Evolutionary conservation across 2,797 vertebrate genomes (phyloP).

Genomic region (Centroberyx gerrardi): DNA sequence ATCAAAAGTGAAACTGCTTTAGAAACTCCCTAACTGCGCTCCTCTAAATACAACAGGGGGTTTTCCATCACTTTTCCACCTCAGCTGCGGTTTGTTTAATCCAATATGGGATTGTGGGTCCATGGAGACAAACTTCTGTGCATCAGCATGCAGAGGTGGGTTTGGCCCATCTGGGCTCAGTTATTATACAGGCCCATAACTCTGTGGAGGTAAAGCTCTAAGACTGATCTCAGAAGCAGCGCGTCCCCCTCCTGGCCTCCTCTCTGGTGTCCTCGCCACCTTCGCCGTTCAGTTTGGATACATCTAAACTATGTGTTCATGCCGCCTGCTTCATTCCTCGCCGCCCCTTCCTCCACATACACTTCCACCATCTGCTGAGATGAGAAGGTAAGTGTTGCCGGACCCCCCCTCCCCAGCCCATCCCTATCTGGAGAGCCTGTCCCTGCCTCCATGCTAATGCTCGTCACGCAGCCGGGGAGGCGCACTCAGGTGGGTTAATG

Average conservation of each 20-base stretch:
- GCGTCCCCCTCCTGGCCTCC: constrained; percentile 37
- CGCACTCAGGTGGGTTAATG: constrained; percentile 64
- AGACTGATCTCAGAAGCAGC: constrained; percentile 40
- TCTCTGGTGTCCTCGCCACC: constrained; percentile 50
- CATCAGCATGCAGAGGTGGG: constrained; percentile 65
- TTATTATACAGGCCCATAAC: constrained; percentile 59
- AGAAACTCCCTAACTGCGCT: constrained; percentile 41
- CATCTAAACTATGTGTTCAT: constrained; percentile 47
- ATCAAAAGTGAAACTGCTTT: constrained; percentile 64
- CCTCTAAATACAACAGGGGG: constrained; percentile 49
- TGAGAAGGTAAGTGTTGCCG: constrained; percentile 24
- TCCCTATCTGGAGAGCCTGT: constrained; percentile 23
- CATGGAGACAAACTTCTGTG: constrained; percentile 44
- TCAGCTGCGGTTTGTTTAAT: constrained; percentile 62
- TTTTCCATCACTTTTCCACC: constrained; percentile 43
- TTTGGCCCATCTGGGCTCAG: constrained; percentile 62
- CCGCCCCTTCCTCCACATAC: background rate
- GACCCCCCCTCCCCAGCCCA: constrained; percentile 14
- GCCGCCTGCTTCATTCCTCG: background rate
- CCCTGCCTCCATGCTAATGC: constrained; percentile 51
- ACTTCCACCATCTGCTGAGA: constrained; percentile 48
- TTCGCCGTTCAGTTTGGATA: constrained; percentile 31
- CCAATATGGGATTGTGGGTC: constrained; percentile 55
- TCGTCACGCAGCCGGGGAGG: constrained; percentile 51
- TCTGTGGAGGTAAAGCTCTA: constrained; percentile 53